A percentile compares a stretch with the other conserved stretches of the same genome.
Evolutionary conservation across 2,113 vertebrate species (phyloP).

Genomic region (Mormyrus lacerda): DNA sequence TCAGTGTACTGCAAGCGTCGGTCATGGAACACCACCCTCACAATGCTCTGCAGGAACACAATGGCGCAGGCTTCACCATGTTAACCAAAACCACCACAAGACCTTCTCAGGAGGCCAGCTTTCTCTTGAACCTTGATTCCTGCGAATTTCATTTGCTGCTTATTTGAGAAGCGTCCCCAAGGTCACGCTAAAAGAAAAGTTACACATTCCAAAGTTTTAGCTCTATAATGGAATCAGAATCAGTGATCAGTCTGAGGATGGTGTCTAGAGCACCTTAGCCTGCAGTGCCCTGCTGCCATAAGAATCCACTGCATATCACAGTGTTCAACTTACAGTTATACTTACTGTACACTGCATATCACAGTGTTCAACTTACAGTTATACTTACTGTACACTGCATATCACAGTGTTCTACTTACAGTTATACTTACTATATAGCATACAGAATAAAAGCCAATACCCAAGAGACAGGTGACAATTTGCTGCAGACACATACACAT

Average conservation of each 20-base stretch:
- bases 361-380: background rate
- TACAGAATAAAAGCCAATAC: background rate
- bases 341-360: background rate
- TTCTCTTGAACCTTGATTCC: background rate
- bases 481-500: background rate
- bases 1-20: constrained; percentile 87
- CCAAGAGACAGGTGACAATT: background rate
- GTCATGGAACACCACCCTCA: constrained; percentile 89
- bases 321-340: no score
- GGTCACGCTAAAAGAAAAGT: background rate
- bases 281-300: background rate
- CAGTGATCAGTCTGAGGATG: background rate
- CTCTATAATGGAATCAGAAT: background rate
- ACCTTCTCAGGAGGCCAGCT: background rate
- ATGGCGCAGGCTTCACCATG: constrained; percentile 3
- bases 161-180: background rate
- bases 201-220: background rate
- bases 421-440: background rate
- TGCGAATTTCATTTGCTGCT: background rate
- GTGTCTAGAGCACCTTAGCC: background rate
- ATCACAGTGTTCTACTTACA: background rate
- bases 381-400: no score
- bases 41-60: constrained; percentile 70
- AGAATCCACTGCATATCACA: background rate
- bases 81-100: background rate